A percentile compares a stretch with the other conserved stretches of the same genome.
phyloP scores from a whole-genome alignment of 2,888 invertebrate species.

The Galerucella calmariensis region DNA sequence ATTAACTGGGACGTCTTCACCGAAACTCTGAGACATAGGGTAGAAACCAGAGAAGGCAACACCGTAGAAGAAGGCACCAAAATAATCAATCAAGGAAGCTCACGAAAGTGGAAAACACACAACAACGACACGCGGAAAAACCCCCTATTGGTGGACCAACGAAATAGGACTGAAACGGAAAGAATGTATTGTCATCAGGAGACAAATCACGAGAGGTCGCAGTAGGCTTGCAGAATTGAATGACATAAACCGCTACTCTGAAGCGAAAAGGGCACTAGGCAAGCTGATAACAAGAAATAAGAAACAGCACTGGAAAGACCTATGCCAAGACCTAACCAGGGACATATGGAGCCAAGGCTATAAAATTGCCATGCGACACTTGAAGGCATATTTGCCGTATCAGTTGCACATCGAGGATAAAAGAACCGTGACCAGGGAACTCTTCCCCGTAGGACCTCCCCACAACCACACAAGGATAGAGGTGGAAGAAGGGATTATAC shows the following conservation, averaged over 20 bases:
- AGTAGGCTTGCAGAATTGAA: neutral
- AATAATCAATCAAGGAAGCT: no score
- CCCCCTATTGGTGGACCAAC: neutral
- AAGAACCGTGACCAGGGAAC: neutral
- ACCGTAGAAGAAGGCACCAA: neutral
- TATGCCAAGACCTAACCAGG: neutral
- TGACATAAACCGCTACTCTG: neutral
- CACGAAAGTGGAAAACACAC: neutral
- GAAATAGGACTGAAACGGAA: neutral
- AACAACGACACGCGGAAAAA: neutral
- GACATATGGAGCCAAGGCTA: slow-evolving; percentile 5
- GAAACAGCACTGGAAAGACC: neutral
- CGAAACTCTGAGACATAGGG: neutral
- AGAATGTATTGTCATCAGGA: neutral
- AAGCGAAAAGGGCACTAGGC: neutral
- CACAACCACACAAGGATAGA: neutral
- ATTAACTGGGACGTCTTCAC: neutral
- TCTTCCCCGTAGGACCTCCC: slow-evolving; percentile 4
- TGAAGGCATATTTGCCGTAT: neutral
- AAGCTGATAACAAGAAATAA: neutral
- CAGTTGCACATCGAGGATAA: neutral
- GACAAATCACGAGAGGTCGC: neutral
- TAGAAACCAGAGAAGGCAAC: neutral
- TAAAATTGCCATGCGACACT: slow-evolving; percentile 8
- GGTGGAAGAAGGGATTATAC: neutral